Evolutionary conservation across 1,140 invertebrate species (phyloP), one percentile per base, ranked within the genome.

Genomic region (Platyscapa corneri): DNA sequence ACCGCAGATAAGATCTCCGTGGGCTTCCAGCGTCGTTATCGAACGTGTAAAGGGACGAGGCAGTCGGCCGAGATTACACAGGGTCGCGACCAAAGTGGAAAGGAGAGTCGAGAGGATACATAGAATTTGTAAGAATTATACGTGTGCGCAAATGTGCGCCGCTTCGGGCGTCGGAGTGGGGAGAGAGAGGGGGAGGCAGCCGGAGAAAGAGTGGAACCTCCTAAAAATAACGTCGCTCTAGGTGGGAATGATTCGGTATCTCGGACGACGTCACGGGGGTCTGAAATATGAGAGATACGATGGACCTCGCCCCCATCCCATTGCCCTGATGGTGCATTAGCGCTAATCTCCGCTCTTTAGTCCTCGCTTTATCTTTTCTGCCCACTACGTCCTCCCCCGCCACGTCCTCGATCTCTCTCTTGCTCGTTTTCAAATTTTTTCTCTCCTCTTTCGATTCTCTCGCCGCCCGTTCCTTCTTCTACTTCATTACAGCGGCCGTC

Each of bases 231-330:
- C 89, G 88, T 90, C 88, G 87, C 90, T 91, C 90, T 92, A 92
- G 91, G 90, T 89, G 91, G 84, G 79, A 92, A 92, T 92, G 91
- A 93, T 93, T 91, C 90, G 91, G 92, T 93, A 93, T 93, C 92
- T 93, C 89, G 89, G 84, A 89, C 87, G 89, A 93, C 90, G 92
- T 93, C 92, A 92, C 90, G 91, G 92, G 89, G 89, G 89, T 91
- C 92, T 93, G 92, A 93, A 93, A 93, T 93, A 93, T 93, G 92
- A 93, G 92, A 93, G 92, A 93, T 93, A 93, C 92, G 91, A 93
- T 91, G 91, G 90, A 91, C 89, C 88, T 89, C 88, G 88, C 89
- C 88, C 87, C 89, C 90, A 89, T 92, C 89, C 90, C 91, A 90
- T 91, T 90, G 90, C 84, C 88, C 88, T 89, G 91, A 92, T 92